Conservation (phyloP, 2,113 vertebrate species). For the Phyllostomus discolor region DNA sequence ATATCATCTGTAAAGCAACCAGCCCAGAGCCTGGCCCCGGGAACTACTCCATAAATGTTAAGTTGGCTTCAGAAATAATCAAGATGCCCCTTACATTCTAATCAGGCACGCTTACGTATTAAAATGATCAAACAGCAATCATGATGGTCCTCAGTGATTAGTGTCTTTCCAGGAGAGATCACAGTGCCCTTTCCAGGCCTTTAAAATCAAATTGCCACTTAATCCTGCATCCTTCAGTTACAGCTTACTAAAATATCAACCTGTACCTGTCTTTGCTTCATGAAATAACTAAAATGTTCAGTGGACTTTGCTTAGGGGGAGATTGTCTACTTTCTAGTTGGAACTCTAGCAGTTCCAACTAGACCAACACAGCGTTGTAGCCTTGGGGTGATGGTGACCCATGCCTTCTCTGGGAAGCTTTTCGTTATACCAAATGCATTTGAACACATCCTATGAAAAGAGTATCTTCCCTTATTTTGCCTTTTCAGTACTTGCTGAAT, state of each 20-base stretch:
- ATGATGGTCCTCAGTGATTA: slow-evolving; percentile 58
- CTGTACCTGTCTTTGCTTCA: not conserved
- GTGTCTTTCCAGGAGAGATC: slow-evolving; percentile 18
- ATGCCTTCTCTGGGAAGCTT: not conserved
- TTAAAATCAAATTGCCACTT: slow-evolving; percentile 65
- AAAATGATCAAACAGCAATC: slow-evolving; percentile 68
- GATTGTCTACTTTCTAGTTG: not conserved
- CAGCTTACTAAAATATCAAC: not conserved
- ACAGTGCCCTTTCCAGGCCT: slow-evolving; percentile 57
- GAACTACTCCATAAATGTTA: slow-evolving; percentile 38
- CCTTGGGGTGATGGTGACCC: not conserved
- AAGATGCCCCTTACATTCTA: slow-evolving; percentile 63
- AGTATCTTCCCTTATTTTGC: not conserved
- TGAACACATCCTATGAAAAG: not conserved
- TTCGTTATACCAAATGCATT: not conserved
- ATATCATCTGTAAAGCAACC: slow-evolving; percentile 8
- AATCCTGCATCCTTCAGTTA: slow-evolving; percentile 41
- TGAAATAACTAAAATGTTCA: not conserved
- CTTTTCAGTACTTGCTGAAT: not conserved
- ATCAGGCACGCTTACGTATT: slow-evolving; percentile 62
- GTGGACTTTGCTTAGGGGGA: not conserved
- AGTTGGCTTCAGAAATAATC: slow-evolving; percentile 43
- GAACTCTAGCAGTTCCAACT: not conserved
- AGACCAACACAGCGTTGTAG: not conserved
- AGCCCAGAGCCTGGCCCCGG: not conserved